phyloP scores from a whole-genome alignment of 2,888 invertebrate species.

The Choreutis nemorana region DNA sequence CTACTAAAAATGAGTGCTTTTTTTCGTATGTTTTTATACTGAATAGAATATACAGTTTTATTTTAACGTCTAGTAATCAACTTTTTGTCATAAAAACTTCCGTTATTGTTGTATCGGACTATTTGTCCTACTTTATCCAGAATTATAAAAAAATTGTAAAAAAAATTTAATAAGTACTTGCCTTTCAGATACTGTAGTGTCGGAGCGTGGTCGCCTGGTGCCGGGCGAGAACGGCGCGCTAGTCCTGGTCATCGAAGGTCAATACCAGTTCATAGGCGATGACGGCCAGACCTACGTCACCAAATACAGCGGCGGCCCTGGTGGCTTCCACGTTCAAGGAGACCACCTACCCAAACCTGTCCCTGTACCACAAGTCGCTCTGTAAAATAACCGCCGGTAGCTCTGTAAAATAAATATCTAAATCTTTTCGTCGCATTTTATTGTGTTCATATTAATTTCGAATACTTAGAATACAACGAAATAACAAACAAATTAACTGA shows the following conservation, averaged over 20 bases:
- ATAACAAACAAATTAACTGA: too few species aligned
- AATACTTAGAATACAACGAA: background rate
- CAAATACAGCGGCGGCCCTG: slow-evolving; percentile 25
- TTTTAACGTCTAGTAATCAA: too few species aligned
- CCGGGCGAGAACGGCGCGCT: slow-evolving; percentile 19
- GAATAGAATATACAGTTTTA: too few species aligned
- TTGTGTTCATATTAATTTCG: background rate
- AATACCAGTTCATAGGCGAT: slow-evolving; percentile 30
- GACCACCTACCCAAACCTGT: slow-evolving; percentile 24
- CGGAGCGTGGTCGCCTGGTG: slow-evolving; percentile 28
- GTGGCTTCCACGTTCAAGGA: slow-evolving; percentile 29
- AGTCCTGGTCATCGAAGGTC: slow-evolving; percentile 29
- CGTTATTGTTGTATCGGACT: too few species aligned
- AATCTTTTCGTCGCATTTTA: background rate
- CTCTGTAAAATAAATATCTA: too few species aligned
- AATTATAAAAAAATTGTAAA: too few species aligned
- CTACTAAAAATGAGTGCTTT: too few species aligned
- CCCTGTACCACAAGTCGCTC: slow-evolving; percentile 14
- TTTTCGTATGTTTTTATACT: too few species aligned
- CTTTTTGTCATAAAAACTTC: too few species aligned
- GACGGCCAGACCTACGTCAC: slow-evolving; percentile 30
- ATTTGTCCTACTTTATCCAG: too few species aligned
- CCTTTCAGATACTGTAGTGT: slow-evolving; percentile 31
- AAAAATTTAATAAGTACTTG: too few species aligned
- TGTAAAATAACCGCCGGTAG: too few species aligned